Evolutionary conservation across 1,140 invertebrate species (phyloP), one percentile per base, ranked within the genome.

Genomic region (Drosophila sturtevanti): DNA sequence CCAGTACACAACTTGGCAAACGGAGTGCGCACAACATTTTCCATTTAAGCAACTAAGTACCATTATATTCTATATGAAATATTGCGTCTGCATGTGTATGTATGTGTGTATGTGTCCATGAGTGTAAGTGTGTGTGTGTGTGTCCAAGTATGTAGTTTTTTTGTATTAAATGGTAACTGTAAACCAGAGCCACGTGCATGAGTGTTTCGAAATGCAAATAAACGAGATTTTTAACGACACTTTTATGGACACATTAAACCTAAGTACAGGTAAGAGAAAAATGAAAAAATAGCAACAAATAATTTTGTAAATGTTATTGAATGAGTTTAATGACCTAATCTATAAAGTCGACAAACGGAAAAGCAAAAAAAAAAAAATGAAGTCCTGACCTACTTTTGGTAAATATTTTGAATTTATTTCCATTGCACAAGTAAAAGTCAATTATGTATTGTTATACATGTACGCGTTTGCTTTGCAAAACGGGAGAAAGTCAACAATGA

Each of bases 1-100:
- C 78, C 77, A 80, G 90, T 77, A 72, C 67, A 81, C 75, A 87
- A 68, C 82, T 79, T 71, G 76, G 55, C 64, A 52, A 73, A 67
- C 68, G 72, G 69, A 76, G 71, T 54, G 73, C 71, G 77, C 79
- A 84, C 75, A 80, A 22, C 35, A 58, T 52, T 14, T n/a, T 48
- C 55, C 63, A 70, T 48, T 65, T 37, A 68, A 44, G 51, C 38
- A 65, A 10, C 41, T 34, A 64, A 68, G 31, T 37, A 67, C 38
- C 54, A 55, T 78, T 81, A 52, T 58, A 65, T 74, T 71, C 74
- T 59, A 52, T 71, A 61, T 71, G 48, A 60, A 63, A 60, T 37
- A 72, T 65, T 70, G 59, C 35, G 37, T 60, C 27, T 62, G 37
- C 38, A 37, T 61, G 56, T 60, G 51, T 21, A 41, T 63, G 38